phyloP scores from a whole-genome alignment of 2,113 vertebrate species.

The Callipepla californica region DNA sequence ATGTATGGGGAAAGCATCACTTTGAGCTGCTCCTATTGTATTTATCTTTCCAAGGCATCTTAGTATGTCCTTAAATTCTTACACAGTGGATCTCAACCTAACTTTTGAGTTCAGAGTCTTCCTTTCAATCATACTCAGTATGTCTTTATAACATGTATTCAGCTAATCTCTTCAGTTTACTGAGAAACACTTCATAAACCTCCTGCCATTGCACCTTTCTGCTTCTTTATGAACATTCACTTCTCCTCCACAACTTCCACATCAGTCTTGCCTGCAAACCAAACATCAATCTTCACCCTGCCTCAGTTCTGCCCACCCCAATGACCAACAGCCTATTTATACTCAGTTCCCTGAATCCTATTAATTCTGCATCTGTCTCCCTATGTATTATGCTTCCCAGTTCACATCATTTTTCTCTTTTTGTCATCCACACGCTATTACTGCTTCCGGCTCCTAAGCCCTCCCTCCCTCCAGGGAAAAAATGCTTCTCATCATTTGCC shows the following conservation, averaged over 20 bases:
- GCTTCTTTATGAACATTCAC: neutral
- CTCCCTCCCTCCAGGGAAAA: neutral
- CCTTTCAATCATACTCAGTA: neutral
- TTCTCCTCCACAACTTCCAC: neutral
- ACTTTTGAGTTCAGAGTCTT: neutral
- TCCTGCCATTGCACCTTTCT: neutral
- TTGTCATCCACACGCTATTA: neutral
- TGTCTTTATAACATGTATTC: neutral
- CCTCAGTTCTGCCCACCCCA: neutral
- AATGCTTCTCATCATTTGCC: neutral
- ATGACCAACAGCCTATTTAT: neutral
- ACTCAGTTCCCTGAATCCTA: neutral
- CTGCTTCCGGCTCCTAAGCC: neutral
- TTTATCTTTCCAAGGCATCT: neutral
- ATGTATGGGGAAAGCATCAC: neutral
- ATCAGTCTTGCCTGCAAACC: neutral
- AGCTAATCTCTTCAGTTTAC: neutral
- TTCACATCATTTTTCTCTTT: neutral
- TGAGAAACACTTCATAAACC: neutral
- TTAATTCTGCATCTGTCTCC: rapidly evolving
- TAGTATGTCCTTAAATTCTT: neutral
- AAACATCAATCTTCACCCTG: neutral
- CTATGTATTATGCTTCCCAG: neutral
- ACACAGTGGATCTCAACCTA: neutral
- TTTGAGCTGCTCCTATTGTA: neutral